phyloP scores from a whole-genome alignment of 2,113 vertebrate genomes.

The Siniperca chuatsi region DNA sequence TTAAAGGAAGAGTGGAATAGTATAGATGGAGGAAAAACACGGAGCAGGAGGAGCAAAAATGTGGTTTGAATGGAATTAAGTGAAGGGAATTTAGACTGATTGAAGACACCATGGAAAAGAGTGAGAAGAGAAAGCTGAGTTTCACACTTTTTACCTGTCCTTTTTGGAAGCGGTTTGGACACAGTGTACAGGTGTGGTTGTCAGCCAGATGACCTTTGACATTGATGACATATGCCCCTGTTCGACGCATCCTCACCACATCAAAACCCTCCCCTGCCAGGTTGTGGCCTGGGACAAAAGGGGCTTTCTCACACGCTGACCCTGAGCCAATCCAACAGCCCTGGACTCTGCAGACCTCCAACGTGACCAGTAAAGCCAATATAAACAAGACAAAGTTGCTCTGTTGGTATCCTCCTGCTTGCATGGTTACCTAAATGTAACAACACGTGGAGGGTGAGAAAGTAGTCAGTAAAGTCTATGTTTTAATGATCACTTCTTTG shows the following conservation, averaged over 20 bases:
- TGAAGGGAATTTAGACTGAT: not conserved
- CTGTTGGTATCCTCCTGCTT: not conserved
- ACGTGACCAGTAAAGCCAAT: slow-evolving; percentile 39
- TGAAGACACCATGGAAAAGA: not conserved
- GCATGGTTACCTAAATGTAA: slow-evolving; percentile 72
- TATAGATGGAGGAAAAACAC: not conserved
- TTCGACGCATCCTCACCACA: slow-evolving; percentile 82
- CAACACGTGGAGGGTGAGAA: not conserved
- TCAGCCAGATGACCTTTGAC: slow-evolving; percentile 76
- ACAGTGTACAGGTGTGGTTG: slow-evolving; percentile 83
- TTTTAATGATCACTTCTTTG: not conserved
- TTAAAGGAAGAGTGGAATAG: not conserved
- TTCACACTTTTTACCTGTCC: slow-evolving; percentile 64
- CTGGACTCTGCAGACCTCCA: slow-evolving; percentile 37
- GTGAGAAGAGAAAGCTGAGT: not conserved
- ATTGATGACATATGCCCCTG: slow-evolving; percentile 85
- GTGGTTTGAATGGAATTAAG: not conserved
- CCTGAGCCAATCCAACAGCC: slow-evolving; percentile 70
- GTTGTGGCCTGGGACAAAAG: slow-evolving; percentile 85
- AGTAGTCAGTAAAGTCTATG: not conserved
- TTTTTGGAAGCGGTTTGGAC: slow-evolving; percentile 80
- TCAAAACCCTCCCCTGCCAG: slow-evolving; percentile 87
- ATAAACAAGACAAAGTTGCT: slow-evolving; percentile 34
- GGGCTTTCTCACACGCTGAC: slow-evolving; percentile 79
- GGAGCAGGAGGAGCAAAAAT: not conserved